Evolutionary conservation across 30 jellyfish, hydroid and myxozoan genomes (phyloP).

Genomic region (Clytia hemisphaerica): DNA sequence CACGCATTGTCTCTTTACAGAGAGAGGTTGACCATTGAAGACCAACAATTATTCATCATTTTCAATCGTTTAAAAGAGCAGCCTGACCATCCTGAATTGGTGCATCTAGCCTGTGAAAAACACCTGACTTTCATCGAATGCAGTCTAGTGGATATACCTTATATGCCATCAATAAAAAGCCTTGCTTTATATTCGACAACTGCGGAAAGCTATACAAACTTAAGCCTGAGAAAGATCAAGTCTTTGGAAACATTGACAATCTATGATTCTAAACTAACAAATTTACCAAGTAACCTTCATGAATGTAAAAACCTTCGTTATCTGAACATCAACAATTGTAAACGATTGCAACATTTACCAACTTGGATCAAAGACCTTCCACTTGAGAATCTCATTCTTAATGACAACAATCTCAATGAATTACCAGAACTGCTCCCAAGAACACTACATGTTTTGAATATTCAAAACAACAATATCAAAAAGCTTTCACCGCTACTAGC

Average conservation of each 20-base stretch:
- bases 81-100: slow-evolving; percentile 19
- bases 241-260: slow-evolving; percentile 1
- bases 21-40: not conserved
- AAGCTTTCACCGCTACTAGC: slow-evolving; percentile 24
- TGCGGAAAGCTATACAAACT: not conserved
- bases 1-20: not conserved
- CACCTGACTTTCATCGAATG: slow-evolving; percentile 1
- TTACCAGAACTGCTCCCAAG: slow-evolving; percentile 29
- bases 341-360: not conserved
- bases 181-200: slow-evolving; percentile 1
- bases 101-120: not conserved
- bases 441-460: not conserved
- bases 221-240: not conserved
- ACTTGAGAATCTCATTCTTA: not conserved
- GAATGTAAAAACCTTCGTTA: not conserved
- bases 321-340: slow-evolving; percentile 7
- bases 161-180: not conserved
- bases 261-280: not conserved
- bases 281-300: not conserved
- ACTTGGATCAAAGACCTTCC: slow-evolving; percentile 10
- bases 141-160: not conserved
- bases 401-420: not conserved
- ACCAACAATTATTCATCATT: not conserved
- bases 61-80: slow-evolving; percentile 1
- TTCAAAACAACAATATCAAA: not conserved